Evolutionary conservation across 2,797 vertebrate genomes (phyloP).

Genomic region (Phrynocephalus vlangalii): DNA sequence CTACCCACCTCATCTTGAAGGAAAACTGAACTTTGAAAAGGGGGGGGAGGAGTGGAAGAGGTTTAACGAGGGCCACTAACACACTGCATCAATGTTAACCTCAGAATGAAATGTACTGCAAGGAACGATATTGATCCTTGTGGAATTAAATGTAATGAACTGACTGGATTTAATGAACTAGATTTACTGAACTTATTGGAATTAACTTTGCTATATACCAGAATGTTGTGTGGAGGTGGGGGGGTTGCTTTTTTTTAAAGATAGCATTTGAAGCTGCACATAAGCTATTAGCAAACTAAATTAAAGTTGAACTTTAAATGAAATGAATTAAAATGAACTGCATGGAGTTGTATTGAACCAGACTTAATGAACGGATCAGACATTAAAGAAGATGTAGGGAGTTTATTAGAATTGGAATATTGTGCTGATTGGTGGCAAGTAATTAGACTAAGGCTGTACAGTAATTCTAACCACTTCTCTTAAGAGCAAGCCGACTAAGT

Average conservation of each 20-base stretch:
- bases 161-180: conserved; percentile 34
- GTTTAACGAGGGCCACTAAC: not conserved
- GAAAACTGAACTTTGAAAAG: not conserved
- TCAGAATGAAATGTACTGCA: conserved; percentile 16
- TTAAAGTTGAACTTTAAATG: conserved; percentile 19
- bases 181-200: conserved; percentile 28
- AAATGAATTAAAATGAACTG: conserved; percentile 19
- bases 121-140: conserved; percentile 5
- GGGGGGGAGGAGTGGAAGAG: not conserved
- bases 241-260: too few relatives aligned
- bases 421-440: not conserved
- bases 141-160: conserved; percentile 32
- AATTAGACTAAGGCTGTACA: not conserved
- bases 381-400: conserved; percentile 17
- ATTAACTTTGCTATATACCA: conserved; percentile 2
- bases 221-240: not conserved
- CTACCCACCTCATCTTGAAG: not conserved
- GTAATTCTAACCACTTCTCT: not conserved
- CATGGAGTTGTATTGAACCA: conserved; percentile 22
- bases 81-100: conserved; percentile 12
- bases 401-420: conserved; percentile 12
- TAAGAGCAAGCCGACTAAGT: not conserved
- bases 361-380: conserved; percentile 17
- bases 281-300: conserved; percentile 5
- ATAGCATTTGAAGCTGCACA: not conserved